These are phyloP conservation scores for Episyrphus balteatus DNA, from an alignment of 1,140 invertebrate species.

Conservation along the genomic window DNA sequence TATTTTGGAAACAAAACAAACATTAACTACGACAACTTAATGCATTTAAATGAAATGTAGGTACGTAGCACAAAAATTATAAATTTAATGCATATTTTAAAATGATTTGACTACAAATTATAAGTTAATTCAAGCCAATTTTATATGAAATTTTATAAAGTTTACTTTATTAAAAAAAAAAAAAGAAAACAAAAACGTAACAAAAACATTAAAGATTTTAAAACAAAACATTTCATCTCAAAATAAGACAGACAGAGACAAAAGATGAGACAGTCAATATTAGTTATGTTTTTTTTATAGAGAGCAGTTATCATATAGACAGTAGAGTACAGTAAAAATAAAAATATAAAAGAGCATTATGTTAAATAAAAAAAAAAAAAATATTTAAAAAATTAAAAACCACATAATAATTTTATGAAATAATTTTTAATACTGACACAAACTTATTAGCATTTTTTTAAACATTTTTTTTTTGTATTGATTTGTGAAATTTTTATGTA, in stretches of 20 bases:
- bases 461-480: conserved; percentile 1
- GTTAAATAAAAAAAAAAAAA: no score
- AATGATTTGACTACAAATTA: neutral
- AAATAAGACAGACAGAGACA: no score
- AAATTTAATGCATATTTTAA: neutral
- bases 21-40: neutral
- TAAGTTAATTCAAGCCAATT: neutral
- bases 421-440: no score
- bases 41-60: neutral
- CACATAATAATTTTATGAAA: no score
- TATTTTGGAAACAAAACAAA: neutral
- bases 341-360: no score
- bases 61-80: neutral
- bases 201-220: neutral
- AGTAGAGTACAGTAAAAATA: no score
- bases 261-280: no score
- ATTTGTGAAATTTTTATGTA: conserved; percentile 4
- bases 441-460: neutral
- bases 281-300: neutral
- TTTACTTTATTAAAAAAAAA: no score
- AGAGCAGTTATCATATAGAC: neutral
- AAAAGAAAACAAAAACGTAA: neutral
- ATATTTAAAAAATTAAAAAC: no score
- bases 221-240: neutral
- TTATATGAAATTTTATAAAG: no score